These are phyloP conservation scores for Odontomyia ornata DNA, from an alignment of 2,888 invertebrate genomes.

Conservation along the genomic window DNA sequence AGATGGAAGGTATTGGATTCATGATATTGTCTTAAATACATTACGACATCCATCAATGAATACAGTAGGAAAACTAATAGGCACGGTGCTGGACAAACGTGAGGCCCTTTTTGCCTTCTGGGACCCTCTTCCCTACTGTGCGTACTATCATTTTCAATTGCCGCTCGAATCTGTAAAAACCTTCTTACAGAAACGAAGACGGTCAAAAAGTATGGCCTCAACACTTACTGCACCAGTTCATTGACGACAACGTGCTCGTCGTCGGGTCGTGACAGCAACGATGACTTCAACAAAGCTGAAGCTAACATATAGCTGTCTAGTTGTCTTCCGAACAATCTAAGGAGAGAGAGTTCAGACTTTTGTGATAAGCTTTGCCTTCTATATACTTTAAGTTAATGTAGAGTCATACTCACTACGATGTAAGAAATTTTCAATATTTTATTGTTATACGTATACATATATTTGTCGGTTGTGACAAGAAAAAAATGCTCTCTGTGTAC, in stretches of 20 bases:
- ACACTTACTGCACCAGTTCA: conserved; percentile 50
- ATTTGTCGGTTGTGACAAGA: background rate
- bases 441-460: conserved; percentile 15
- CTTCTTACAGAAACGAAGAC: conserved; percentile 66
- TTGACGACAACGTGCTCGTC: conserved; percentile 14
- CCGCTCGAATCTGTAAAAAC: conserved; percentile 71
- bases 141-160: conserved; percentile 82
- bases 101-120: conserved; percentile 84
- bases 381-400: background rate
- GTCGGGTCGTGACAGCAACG: background rate
- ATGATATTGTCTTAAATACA: conserved; percentile 68
- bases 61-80: conserved; percentile 70
- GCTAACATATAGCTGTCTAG: background rate
- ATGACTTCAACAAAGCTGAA: background rate
- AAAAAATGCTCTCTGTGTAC: conserved; percentile 1
- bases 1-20: conserved; percentile 68
- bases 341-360: conserved; percentile 42
- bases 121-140: conserved; percentile 88
- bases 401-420: conserved; percentile 24
- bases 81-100: conserved; percentile 77
- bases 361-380: conserved; percentile 37
- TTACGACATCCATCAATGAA: conserved; percentile 65
- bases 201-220: conserved; percentile 50
- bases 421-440: conserved; percentile 28
- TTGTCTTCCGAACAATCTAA: conserved; percentile 35